phyloP scores from a whole-genome alignment of 2,797 vertebrate genomes.

The Mus minutoides region DNA sequence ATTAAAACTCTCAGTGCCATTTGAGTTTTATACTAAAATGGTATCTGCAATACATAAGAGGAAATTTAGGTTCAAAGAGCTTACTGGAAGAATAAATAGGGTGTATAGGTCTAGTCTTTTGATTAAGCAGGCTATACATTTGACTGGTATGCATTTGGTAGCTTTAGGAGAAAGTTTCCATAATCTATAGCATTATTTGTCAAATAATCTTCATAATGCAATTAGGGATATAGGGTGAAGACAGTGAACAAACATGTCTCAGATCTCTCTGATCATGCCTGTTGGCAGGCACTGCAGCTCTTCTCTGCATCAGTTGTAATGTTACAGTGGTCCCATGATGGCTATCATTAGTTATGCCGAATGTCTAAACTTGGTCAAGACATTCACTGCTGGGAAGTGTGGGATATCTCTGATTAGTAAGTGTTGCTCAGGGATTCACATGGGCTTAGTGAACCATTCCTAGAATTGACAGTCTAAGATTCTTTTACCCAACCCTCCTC shows the following conservation, averaged over 20 bases:
- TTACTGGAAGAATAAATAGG: neutral
- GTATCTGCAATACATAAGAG: neutral
- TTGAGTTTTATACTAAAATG: neutral
- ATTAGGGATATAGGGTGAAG: neutral
- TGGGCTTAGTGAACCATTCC: neutral
- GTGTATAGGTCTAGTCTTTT: neutral
- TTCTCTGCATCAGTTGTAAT: neutral
- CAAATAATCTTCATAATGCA: neutral
- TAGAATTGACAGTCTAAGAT: neutral
- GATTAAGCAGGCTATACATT: neutral
- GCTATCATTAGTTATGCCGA: too few relatives aligned
- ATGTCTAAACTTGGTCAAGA: neutral
- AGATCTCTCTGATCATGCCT: neutral
- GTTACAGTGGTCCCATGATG: neutral
- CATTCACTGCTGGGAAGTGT: neutral
- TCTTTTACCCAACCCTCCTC: neutral
- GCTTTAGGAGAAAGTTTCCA: neutral
- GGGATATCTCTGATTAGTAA: neutral
- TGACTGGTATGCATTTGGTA: neutral
- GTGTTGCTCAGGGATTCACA: neutral
- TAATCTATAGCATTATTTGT: neutral
- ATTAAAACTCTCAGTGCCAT: neutral
- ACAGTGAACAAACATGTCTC: neutral
- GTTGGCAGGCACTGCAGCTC: too few relatives aligned
- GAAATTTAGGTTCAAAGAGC: neutral